Conservation (phyloP, 2,888 invertebrate genomes). For the Phalangium opilio region DNA sequence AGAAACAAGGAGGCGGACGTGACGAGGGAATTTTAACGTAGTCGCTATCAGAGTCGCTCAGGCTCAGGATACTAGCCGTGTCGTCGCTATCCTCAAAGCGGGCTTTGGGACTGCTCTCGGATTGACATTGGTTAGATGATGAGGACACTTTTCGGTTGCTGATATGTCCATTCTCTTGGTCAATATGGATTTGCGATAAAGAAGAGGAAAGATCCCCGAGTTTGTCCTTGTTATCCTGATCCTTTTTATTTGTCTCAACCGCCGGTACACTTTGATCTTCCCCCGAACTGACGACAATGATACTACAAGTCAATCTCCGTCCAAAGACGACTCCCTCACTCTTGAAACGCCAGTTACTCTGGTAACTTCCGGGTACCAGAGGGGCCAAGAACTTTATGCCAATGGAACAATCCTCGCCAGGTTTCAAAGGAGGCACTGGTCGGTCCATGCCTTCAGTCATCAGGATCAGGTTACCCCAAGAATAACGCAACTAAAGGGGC, state of each 20-base stretch:
- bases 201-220: too few species aligned
- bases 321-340: slow-evolving; percentile 28
- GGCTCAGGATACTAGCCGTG: slow-evolving; percentile 24
- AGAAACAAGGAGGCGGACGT: too few species aligned
- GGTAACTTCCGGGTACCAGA: slow-evolving; percentile 22
- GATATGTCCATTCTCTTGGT: too few species aligned
- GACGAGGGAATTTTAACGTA: too few species aligned
- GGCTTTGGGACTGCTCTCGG: too few species aligned
- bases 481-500: slow-evolving; percentile 14
- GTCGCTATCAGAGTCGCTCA: slow-evolving; percentile 23
- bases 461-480: slow-evolving; percentile 18
- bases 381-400: slow-evolving; percentile 27
- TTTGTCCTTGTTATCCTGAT: too few species aligned
- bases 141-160: too few species aligned
- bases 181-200: too few species aligned
- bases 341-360: slow-evolving; percentile 30
- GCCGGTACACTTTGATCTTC: not conserved
- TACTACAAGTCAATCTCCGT: slow-evolving; percentile 29
- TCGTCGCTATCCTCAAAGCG: slow-evolving; percentile 22
- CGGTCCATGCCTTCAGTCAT: slow-evolving; percentile 22
- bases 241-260: too few species aligned
- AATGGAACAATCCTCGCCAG: slow-evolving; percentile 26
- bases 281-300: slow-evolving; percentile 22
- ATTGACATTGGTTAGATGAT: too few species aligned
- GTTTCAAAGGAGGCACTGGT: slow-evolving; percentile 24